Evolutionary conservation across 2,797 vertebrate species (phyloP).

Genomic region (Myoxocephalus aenaeus): DNA sequence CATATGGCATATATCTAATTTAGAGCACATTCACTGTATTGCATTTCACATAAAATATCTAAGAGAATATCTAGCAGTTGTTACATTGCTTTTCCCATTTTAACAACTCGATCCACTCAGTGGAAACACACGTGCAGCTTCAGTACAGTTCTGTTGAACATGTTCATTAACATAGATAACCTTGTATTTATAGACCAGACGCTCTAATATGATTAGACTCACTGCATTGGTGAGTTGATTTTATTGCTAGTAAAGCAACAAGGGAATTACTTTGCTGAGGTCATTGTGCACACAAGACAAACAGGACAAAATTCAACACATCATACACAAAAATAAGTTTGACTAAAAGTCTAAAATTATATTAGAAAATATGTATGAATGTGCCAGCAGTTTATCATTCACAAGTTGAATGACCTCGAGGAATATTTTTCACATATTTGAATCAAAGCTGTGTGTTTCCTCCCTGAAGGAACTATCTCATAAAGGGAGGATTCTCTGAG

Average conservation of each 20-base stretch:
- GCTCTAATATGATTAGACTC: background rate
- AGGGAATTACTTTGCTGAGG: background rate
- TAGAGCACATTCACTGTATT: background rate
- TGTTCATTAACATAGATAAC: background rate
- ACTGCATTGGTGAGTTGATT: background rate
- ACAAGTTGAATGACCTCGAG: slow-evolving; percentile 20
- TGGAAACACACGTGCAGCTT: background rate
- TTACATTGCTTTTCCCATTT: background rate
- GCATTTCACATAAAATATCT: background rate
- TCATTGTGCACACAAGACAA: background rate
- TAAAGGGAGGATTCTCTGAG: slow-evolving; percentile 2
- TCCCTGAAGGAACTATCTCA: slow-evolving; percentile 7
- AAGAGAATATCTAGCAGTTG: background rate
- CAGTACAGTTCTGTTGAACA: background rate
- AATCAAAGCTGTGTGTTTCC: slow-evolving; percentile 2
- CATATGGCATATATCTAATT: background rate
- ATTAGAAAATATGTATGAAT: background rate
- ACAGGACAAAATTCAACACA: background rate
- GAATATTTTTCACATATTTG: slow-evolving; percentile 10
- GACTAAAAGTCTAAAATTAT: background rate
- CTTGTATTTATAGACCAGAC: background rate
- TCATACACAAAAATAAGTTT: background rate
- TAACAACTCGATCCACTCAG: background rate
- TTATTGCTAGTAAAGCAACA: background rate
- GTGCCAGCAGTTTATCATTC: background rate